A percentile compares a stretch with the other conserved stretches of the same genome.
Evolutionary conservation across 92 coral and sea anemone species (phyloP).

Genomic region (Epizoanthus ramosus): DNA sequence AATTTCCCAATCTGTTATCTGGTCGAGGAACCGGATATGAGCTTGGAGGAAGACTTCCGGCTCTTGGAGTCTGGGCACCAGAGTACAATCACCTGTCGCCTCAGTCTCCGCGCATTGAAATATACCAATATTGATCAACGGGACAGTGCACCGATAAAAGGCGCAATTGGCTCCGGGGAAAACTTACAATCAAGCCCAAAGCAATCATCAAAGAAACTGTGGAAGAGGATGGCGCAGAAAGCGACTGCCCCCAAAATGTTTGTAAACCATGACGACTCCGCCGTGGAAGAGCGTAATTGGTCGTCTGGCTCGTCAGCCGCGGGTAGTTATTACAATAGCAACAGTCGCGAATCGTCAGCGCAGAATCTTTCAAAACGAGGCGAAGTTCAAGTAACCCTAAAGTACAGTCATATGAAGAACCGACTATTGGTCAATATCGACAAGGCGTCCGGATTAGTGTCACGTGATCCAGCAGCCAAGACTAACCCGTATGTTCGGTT

Average conservation of each 20-base stretch:
- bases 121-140: conserved; percentile 35
- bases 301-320: conserved; percentile 31
- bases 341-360: conserved; percentile 49
- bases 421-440: conserved; percentile 67
- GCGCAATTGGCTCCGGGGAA: background rate
- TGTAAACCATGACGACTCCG: conserved; percentile 3
- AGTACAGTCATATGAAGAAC: conserved; percentile 78
- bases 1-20: conserved; percentile 62
- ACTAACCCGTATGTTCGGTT: conserved; percentile 82
- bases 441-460: conserved; percentile 59
- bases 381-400: conserved; percentile 71
- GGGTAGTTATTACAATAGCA: conserved; percentile 36
- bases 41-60: conserved; percentile 71
- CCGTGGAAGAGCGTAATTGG: background rate
- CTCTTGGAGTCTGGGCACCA: conserved; percentile 60
- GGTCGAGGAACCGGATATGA: conserved; percentile 83
- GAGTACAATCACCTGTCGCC: conserved; percentile 72
- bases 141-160: background rate
- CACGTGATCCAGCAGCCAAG: conserved; percentile 60
- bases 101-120: conserved; percentile 83
- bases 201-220: background rate
- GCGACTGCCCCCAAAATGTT: background rate
- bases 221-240: conserved; percentile 8
- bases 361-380: conserved; percentile 69
- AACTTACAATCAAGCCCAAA: background rate